Percentiles rank a stretch among this genome's conserved stretches.
These are phyloP conservation scores for Entomobrya proxima DNA, from an alignment of 2,888 invertebrate genomes.

Conservation along the genomic window DNA sequence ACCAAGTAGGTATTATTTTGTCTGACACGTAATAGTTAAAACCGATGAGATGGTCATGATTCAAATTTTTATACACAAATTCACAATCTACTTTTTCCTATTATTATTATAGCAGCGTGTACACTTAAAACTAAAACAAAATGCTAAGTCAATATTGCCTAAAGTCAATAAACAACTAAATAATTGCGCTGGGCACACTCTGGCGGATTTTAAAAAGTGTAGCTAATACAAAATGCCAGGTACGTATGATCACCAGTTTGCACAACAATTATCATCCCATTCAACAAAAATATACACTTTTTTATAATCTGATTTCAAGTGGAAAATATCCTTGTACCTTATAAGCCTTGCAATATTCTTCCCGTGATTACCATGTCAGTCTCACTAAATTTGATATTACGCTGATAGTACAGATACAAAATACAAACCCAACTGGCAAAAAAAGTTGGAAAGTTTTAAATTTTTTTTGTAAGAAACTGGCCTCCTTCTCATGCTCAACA, in stretches of 20 bases:
- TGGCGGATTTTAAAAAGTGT: too few relatives aligned
- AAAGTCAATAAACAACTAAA: too few relatives aligned
- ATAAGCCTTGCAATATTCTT: not conserved
- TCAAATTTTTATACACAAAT: not conserved
- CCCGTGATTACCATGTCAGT: not conserved
- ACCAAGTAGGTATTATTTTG: slow-evolving; percentile 34
- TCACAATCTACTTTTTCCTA: too few relatives aligned
- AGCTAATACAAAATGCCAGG: too few relatives aligned
- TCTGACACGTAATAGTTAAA: slow-evolving; percentile 67
- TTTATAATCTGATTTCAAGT: too few relatives aligned
- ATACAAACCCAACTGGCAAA: slow-evolving; percentile 9
- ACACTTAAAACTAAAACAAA: too few relatives aligned
- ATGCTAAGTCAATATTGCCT: too few relatives aligned
- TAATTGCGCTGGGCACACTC: too few relatives aligned
- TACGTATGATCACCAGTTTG: too few relatives aligned
- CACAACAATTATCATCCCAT: not conserved
- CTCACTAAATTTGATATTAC: not conserved
- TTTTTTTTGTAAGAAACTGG: not conserved
- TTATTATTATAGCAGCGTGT: too few relatives aligned
- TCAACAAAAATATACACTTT: not conserved
- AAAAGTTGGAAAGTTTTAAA: slow-evolving; percentile 8
- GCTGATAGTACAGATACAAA: not conserved
- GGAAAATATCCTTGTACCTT: too few relatives aligned
- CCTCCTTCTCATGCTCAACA: not conserved
- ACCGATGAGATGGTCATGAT: slow-evolving; percentile 47